Evolutionary conservation across 2,888 invertebrate genomes (phyloP), one percentile per base, ranked within the genome.

Genomic region (Sussaba pulchella): DNA sequence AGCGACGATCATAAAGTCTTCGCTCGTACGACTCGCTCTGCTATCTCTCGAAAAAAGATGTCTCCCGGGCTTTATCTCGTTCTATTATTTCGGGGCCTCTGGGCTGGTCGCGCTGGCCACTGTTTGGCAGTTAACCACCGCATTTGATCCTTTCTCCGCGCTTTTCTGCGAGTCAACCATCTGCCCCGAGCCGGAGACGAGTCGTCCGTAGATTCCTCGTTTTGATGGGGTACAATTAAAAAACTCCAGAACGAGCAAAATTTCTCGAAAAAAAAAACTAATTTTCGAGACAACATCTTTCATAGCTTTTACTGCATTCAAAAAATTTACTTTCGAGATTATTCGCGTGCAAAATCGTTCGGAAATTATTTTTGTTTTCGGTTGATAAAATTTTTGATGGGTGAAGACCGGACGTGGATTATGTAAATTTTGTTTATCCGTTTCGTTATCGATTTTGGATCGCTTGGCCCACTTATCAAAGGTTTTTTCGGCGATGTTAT

Each of bases 181-280:
- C 76, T 36, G 72, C 45, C 43, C 54, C 61, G 45, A 31, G 19
- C 41, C 36, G 50, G 36, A 64, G n/a, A 57, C 41, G 50, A 63
- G 64, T 74, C 70, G 59, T 50, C 31, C 6, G 6, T 6, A 31
- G 74, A 47, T 64, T 76, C 73, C 69, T 74, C 77, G 83, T 85
- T 89, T 90, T 90, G 89, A 89, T 87, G 88, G 78, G 84, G 83
- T 85, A 89, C 89, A 89, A 90, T 90, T 89, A 90, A 89, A 90
- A 88, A 85, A 31, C 2, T 45, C 45, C 45, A 78, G 76, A n/a
- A 85, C 81, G 73, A 57, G 75, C 54, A 73, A 77, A 78, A 81
- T 78, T 79, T 80, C 80, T 80, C 79, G 82, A 84, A 84, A 76
- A n/a, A n/a, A n/a, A n/a, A 86, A 88, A 87, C 89, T 89, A 90